Evolutionary conservation across 2,888 invertebrate genomes (phyloP).

Genomic region (Tetragonisca angustula): DNA sequence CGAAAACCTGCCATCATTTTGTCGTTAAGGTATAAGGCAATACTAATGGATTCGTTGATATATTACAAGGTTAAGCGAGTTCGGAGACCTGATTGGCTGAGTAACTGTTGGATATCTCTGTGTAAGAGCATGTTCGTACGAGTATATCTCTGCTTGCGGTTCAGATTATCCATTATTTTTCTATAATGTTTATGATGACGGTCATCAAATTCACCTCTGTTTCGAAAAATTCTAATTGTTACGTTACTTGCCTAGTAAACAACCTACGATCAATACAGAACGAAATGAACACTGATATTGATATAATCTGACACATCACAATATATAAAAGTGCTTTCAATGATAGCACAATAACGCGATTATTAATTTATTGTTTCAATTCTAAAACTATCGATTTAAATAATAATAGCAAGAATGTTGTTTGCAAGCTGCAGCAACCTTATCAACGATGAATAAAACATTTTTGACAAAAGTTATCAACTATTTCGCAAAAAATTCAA

Average conservation of each 20-base stretch:
- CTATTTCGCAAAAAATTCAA: background rate
- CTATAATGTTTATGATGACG: background rate
- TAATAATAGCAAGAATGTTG: background rate
- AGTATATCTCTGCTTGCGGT: conserved; percentile 28
- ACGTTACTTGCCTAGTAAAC: background rate
- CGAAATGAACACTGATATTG: background rate
- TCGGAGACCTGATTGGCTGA: conserved; percentile 52
- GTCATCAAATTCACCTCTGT: background rate
- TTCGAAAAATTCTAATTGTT: background rate
- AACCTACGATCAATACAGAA: background rate
- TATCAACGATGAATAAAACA: background rate
- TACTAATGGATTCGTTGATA: conserved; percentile 49
- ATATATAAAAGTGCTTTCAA: background rate
- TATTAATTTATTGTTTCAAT: background rate
- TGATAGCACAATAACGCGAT: background rate
- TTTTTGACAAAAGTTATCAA: background rate
- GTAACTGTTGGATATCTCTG: conserved; percentile 39
- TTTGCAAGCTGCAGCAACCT: background rate
- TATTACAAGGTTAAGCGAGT: conserved; percentile 62
- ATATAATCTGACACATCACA: background rate
- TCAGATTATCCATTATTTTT: conserved; percentile 14
- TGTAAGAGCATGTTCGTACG: conserved; percentile 18
- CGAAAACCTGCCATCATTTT: conserved; percentile 32
- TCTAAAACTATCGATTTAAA: conserved; percentile 1
- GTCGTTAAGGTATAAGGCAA: conserved; percentile 45